Conservation (phyloP, 2,797 vertebrate genomes). For the Leptoclinus maculatus region DNA sequence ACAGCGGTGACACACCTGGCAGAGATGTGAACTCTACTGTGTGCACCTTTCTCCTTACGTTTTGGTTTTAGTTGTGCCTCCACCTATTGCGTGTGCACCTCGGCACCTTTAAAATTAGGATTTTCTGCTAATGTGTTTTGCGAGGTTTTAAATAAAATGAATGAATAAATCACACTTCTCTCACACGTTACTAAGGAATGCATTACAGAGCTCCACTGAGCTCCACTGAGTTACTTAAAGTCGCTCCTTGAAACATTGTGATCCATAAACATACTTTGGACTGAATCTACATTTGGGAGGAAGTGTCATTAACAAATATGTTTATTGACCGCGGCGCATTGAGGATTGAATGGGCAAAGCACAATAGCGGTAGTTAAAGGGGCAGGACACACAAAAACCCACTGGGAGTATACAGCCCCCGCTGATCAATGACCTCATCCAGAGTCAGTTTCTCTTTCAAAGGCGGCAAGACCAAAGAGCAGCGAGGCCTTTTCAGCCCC, state of each 20-base stretch:
- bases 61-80: background rate
- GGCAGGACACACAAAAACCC: conserved; percentile 79
- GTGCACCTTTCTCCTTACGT: background rate
- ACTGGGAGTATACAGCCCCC: conserved; percentile 77
- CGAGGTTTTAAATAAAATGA: background rate
- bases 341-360: conserved; percentile 66
- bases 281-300: conserved; percentile 54
- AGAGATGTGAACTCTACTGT: background rate
- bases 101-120: background rate
- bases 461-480: conserved; percentile 86
- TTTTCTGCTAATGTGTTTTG: background rate
- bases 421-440: conserved; percentile 85
- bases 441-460: conserved; percentile 83
- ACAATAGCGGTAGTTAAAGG: conserved; percentile 83
- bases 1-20: background rate
- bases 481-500: conserved; percentile 78
- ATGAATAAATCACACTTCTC: background rate
- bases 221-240: background rate
- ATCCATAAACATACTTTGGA: conserved; percentile 42
- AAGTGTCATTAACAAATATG: conserved; percentile 78
- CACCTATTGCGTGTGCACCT: background rate
- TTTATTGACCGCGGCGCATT: conserved; percentile 74
- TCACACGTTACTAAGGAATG: background rate
- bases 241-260: conserved; percentile 14
- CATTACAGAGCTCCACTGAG: background rate